Conservation (phyloP, 1,140 invertebrate species). For the Odontomachus brunneus region DNA sequence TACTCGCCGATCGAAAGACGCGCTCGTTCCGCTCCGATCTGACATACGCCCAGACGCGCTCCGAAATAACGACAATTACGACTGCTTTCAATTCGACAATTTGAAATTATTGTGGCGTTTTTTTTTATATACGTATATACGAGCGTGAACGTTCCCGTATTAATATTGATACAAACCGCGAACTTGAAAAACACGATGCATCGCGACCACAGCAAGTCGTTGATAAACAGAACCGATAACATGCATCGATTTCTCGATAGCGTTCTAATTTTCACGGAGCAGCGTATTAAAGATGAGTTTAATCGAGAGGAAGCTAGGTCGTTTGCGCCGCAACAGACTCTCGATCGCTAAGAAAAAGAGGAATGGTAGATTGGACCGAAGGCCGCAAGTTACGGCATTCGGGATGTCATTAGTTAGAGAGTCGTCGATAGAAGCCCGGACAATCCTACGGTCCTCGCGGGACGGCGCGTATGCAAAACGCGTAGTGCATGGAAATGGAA, state of each 20-base stretch:
- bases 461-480: neutral
- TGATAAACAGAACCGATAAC: neutral
- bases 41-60: constrained; percentile 4
- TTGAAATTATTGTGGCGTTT: neutral
- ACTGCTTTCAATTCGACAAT: constrained; percentile 16
- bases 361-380: neutral
- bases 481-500: constrained; percentile 5
- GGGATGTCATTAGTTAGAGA: constrained; percentile 25
- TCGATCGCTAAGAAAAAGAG: neutral
- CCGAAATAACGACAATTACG: constrained; percentile 29
- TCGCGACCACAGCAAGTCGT: neutral
- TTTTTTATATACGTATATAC: too few species aligned
- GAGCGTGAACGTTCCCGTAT: neutral
- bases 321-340: neutral
- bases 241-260: neutral
- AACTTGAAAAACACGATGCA: neutral
- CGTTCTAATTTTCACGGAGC: neutral
- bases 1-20: constrained; percentile 7
- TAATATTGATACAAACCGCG: constrained; percentile 5
- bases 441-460: neutral
- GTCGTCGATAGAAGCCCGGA: neutral
- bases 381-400: constrained; percentile 12
- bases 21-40: neutral
- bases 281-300: neutral
- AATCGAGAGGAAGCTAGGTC: neutral